Evolutionary conservation across 1,140 invertebrate species (phyloP).

Genomic region (Drosophila mayri): DNA sequence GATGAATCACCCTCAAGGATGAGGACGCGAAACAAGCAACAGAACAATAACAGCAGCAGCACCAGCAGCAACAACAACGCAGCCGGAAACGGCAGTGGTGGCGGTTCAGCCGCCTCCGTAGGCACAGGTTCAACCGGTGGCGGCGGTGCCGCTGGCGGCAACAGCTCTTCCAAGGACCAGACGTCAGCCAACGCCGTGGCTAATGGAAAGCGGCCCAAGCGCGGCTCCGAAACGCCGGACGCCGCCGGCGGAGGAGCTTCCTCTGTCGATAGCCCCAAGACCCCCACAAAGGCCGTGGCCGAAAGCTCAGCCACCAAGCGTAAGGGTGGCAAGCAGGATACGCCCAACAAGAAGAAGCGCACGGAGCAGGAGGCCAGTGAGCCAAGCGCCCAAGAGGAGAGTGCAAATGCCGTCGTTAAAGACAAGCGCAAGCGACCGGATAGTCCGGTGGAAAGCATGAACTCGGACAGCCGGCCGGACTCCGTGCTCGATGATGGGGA

Average conservation of each 20-base stretch:
- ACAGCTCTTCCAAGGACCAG: constrained; percentile 65
- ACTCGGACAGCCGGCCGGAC: constrained; percentile 90
- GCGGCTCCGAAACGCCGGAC: constrained; percentile 91
- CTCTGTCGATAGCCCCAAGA: constrained; percentile 86
- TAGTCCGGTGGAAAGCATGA: constrained; percentile 92
- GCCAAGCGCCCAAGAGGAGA: constrained; percentile 81
- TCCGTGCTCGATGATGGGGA: constrained; percentile 92
- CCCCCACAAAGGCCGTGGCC: constrained; percentile 87
- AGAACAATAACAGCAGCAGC: constrained; percentile 66
- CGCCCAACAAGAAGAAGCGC: constrained; percentile 91
- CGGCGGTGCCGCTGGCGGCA: constrained; percentile 49
- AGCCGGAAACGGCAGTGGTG: constrained; percentile 50
- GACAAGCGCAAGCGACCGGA: constrained; percentile 90
- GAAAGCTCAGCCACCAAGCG: constrained; percentile 87
- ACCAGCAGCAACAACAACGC: constrained; percentile 55
- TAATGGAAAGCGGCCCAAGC: constrained; percentile 88
- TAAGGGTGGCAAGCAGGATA: constrained; percentile 88
- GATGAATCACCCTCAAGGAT: constrained; percentile 94
- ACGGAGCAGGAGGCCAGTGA: constrained; percentile 73
- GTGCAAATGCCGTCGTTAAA: constrained; percentile 80
- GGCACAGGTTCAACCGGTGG: constrained; percentile 43
- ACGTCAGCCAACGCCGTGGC: constrained; percentile 86
- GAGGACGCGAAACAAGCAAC: constrained; percentile 93
- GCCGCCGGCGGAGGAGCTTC: constrained; percentile 48
- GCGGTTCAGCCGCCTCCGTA: constrained; percentile 30